These are phyloP conservation scores for Agrilus mali DNA, from an alignment of 2,888 invertebrate species.

Conservation along the genomic window DNA sequence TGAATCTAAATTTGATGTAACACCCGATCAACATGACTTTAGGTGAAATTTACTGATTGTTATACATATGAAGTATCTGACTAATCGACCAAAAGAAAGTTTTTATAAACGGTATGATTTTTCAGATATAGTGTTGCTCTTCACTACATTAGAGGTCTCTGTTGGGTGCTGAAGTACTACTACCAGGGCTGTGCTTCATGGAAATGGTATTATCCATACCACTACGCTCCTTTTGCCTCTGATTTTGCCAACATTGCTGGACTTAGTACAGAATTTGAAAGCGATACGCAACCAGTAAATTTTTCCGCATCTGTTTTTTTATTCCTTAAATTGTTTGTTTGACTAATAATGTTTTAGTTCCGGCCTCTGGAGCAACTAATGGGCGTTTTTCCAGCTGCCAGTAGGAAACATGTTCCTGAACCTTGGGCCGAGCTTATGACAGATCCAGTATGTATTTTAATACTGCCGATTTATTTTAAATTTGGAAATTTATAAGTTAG, in stretches of 20 bases:
- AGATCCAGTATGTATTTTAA: slow-evolving; percentile 53
- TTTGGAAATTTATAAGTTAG: not conserved
- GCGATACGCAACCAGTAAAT: slow-evolving; percentile 74
- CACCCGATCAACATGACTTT: slow-evolving; percentile 64
- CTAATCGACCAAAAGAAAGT: not conserved
- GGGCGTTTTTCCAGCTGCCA: slow-evolving; percentile 99
- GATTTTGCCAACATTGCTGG: slow-evolving; percentile 90
- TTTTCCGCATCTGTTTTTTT: not conserved
- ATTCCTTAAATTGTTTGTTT: not conserved
- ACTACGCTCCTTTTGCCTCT: slow-evolving; percentile 98
- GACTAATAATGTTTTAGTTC: slow-evolving; percentile 48
- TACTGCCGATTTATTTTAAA: too few species aligned
- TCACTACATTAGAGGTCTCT: slow-evolving; percentile 90
- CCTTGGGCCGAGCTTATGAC: slow-evolving; percentile 93
- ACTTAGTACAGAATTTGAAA: slow-evolving; percentile 77
- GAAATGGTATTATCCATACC: slow-evolving; percentile 99
- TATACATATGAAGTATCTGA: not conserved
- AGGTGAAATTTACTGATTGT: slow-evolving; percentile 35
- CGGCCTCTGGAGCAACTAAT: slow-evolving; percentile 96
- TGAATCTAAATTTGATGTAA: slow-evolving; percentile 83
- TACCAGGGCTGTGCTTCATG: slow-evolving; percentile 99
- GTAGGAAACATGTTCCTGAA: slow-evolving; percentile 81
- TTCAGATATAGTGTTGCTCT: slow-evolving; percentile 71
- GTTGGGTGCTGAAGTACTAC: slow-evolving; percentile 97
- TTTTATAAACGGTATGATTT: slow-evolving; percentile 8